Percentiles rank a stretch among this genome's conserved stretches.
phyloP scores from a whole-genome alignment of 2,113 vertebrate species.

The Anser cygnoides region DNA sequence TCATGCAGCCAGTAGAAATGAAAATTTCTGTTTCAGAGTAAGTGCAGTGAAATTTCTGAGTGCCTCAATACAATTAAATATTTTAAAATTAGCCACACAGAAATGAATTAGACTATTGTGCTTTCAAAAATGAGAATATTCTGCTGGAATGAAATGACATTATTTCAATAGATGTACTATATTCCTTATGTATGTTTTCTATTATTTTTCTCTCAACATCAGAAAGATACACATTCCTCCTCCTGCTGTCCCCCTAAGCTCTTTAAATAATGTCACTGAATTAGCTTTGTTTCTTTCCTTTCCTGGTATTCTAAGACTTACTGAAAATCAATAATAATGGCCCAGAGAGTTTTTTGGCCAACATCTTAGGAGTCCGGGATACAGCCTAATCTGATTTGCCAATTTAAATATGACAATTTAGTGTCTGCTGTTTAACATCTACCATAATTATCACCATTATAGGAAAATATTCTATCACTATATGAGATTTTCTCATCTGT shows the following conservation, averaged over 20 bases:
- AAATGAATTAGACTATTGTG: background rate
- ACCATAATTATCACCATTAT: background rate
- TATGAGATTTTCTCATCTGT: slow-evolving; percentile 26
- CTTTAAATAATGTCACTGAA: background rate
- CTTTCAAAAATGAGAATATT: background rate
- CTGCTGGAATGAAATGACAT: background rate
- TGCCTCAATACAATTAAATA: background rate
- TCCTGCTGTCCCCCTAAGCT: background rate
- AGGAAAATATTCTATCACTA: slow-evolving; percentile 37
- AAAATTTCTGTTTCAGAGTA: background rate
- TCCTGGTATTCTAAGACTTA: background rate
- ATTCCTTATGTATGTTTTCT: background rate
- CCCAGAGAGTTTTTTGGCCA: background rate
- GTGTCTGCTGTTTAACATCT: slow-evolving; percentile 40
- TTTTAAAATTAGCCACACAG: background rate
- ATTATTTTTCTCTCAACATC: background rate
- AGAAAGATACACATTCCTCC: background rate
- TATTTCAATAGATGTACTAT: background rate
- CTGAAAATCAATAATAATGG: background rate
- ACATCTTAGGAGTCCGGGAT: background rate
- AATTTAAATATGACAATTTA: slow-evolving; percentile 17
- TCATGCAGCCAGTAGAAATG: background rate
- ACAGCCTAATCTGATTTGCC: slow-evolving; percentile 19
- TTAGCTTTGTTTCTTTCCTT: background rate
- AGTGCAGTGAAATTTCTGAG: background rate